Evolutionary conservation across 2,797 vertebrate genomes (phyloP), one percentile per base, ranked within the genome.

Genomic region (Enteromius trimaculatus): DNA sequence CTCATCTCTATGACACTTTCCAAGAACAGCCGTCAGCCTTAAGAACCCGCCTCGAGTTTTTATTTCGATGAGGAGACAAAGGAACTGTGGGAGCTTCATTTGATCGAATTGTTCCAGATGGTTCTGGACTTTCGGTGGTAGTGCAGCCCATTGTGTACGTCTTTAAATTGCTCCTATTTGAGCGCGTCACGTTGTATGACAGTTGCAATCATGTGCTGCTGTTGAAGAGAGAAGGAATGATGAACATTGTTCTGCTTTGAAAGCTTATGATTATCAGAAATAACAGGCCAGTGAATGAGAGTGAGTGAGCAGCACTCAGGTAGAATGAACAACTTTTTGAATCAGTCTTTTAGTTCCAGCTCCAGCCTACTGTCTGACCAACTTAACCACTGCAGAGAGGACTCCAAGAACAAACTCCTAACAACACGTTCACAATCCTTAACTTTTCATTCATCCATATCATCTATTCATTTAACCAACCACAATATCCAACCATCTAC

Each of bases 241-340:
- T 62, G 29, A 70, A 87, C 79, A 47, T 42, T 79, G 74, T 83
- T 74, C 23, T 17, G 37, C 83, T 88, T 85, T 79, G 39, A 80
- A 88, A 81, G 78, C 74, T 42, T 37, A 31, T 23, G 86, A 89
- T 88, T 87, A 89, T 70, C 83, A 68, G 64, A 80, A 91, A 91
- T 88, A 79, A 86, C 83, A 86, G 79, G 1, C 79, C 85, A 88
- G 53, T 74, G 53, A 79, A 83, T 64, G 64, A 77, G 72, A 82
- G 70, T 19, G 78, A 71, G 82, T 29, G 71, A 76, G 71, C 47
- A 21, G 80, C 65, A 85, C 65, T 85, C 39, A 60, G 75, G 76
- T 70, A 37, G 81, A 74, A 79, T 71, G 23, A 55, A 85, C 76
- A 17, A 81, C 55, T 84, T 79, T 81, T 37, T 44, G 53, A 87